These are phyloP conservation scores for Dexiosoma caninum DNA, from an alignment of 2,888 invertebrate genomes.

Conservation along the genomic window DNA sequence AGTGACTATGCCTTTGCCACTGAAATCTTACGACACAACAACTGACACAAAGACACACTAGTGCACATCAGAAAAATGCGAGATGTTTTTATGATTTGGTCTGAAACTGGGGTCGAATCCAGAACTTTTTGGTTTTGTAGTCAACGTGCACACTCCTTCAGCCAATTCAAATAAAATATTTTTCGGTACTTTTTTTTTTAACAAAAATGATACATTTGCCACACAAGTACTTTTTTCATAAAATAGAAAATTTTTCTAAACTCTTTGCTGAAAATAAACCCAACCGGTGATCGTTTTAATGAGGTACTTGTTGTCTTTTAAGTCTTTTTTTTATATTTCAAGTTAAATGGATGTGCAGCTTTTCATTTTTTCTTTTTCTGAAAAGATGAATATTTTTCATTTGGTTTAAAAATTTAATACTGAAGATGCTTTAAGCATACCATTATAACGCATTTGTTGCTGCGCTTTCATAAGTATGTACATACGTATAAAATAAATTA, in stretches of 20 bases:
- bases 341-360: slow-evolving; percentile 8
- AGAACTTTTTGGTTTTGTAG: no score
- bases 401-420: slow-evolving; percentile 30
- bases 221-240: not conserved
- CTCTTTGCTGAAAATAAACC: slow-evolving; percentile 3
- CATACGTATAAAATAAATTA: slow-evolving; percentile 30
- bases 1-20: no score
- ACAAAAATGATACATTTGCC: no score
- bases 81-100: no score
- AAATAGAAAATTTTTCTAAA: not conserved
- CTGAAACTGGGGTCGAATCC: no score
- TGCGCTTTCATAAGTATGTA: slow-evolving; percentile 2
- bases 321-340: slow-evolving; percentile 40
- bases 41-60: no score
- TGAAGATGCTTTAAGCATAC: slow-evolving; percentile 47
- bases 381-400: slow-evolving; percentile 27
- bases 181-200: no score
- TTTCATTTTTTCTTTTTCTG: slow-evolving; percentile 15
- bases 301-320: slow-evolving; percentile 53
- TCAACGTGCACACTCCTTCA: no score
- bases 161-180: no score
- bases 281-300: slow-evolving; percentile 34
- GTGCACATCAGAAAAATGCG: no score
- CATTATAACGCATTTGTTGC: slow-evolving; percentile 48
- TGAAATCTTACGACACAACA: no score